These are phyloP conservation scores for Cladorhizidae sp. DNA, from an alignment of 37 sponge, comb jelly and placozoan genomes.

Conservation along the genomic window DNA sequence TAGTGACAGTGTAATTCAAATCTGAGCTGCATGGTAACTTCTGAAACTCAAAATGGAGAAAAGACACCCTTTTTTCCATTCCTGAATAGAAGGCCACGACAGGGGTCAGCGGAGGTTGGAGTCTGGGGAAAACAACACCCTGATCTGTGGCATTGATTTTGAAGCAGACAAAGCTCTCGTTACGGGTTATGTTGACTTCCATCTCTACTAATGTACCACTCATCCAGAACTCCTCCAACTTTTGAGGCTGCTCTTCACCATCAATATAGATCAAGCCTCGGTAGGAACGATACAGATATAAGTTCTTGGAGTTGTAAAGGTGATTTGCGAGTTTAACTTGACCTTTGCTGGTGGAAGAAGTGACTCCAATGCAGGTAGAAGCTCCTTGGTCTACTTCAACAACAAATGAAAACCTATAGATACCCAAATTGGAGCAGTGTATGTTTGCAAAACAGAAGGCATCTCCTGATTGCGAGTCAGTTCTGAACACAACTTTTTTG, in stretches of 20 bases:
- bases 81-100: constrained; percentile 54
- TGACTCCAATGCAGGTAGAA: constrained; percentile 45
- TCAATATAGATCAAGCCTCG: constrained; percentile 41
- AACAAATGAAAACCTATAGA: constrained; percentile 35
- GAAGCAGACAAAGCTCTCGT: constrained; percentile 13
- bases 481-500: constrained; percentile 17
- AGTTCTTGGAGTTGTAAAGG: constrained; percentile 24
- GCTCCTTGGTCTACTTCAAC: constrained; percentile 63
- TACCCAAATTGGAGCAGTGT: neutral
- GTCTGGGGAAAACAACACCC: constrained; percentile 34
- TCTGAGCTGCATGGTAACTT: neutral
- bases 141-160: constrained; percentile 39
- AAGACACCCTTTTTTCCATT: constrained; percentile 49
- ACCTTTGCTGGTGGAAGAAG: neutral
- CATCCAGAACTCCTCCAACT: constrained; percentile 60
- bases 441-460: constrained; percentile 40
- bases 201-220: constrained; percentile 50
- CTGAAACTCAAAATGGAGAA: constrained; percentile 35
- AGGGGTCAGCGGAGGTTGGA: constrained; percentile 36
- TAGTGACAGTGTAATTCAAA: neutral
- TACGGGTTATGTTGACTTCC: constrained; percentile 4
- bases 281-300: constrained; percentile 59
- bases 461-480: constrained; percentile 28
- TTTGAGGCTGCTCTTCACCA: constrained; percentile 29
- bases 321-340: neutral